Percentiles rank a stretch among this genome's conserved stretches.
Conservation (phyloP, 2,888 invertebrate species). For the Drosophila bunnanda region DNA sequence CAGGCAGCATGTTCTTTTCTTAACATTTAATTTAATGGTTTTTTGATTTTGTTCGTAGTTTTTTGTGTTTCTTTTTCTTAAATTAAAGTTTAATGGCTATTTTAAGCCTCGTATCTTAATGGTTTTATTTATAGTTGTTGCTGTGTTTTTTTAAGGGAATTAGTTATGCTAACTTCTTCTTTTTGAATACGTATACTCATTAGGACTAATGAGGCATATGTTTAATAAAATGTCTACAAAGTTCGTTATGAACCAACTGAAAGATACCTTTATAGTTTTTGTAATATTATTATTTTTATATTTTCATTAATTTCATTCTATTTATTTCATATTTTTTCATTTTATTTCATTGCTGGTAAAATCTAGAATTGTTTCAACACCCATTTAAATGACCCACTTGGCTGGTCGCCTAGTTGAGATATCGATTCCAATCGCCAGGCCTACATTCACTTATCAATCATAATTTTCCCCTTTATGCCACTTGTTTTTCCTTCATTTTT, state of each 20-base stretch:
- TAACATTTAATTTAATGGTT: constrained; percentile 17
- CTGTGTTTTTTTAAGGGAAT: too few relatives aligned
- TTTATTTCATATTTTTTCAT: too few relatives aligned
- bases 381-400: constrained; percentile 37
- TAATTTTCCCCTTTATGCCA: constrained; percentile 33
- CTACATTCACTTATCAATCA: constrained; percentile 41
- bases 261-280: neutral
- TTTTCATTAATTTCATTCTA: neutral
- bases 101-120: neutral
- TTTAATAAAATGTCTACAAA: too few relatives aligned
- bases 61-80: neutral
- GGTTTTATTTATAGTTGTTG: neutral
- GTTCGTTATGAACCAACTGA: too few relatives aligned
- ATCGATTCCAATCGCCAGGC: constrained; percentile 21
- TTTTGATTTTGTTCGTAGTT: neutral
- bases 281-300: neutral
- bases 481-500: neutral
- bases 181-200: neutral
- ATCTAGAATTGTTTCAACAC: neutral
- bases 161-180: neutral
- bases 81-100: constrained; percentile 1
- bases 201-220: neutral
- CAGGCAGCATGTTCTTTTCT: neutral
- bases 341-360: neutral
- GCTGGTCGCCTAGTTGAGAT: constrained; percentile 8